These are phyloP conservation scores for Caenorhabditis panamensis DNA, from an alignment of 2,888 invertebrate genomes.

Conservation along the genomic window DNA sequence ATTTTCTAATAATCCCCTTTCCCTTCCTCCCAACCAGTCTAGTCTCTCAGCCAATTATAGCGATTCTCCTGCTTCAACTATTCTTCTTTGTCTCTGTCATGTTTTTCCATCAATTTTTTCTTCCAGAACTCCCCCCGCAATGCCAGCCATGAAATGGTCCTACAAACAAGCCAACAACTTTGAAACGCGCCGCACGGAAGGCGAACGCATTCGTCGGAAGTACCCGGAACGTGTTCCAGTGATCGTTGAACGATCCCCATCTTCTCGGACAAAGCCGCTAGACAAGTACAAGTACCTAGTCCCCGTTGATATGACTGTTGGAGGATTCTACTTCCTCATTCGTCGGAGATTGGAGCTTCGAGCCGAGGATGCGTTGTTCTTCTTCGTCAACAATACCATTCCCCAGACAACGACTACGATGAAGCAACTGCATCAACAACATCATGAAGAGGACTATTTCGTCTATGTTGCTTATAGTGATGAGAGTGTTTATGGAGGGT, in stretches of 20 bases:
- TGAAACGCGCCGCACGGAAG: background rate
- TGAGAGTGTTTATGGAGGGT: background rate
- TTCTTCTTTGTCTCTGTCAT: too few relatives aligned
- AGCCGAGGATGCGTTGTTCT: background rate
- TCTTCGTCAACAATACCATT: background rate
- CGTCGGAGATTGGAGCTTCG: background rate
- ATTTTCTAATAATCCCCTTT: too few relatives aligned
- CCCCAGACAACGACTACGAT: background rate
- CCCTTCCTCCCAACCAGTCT: too few relatives aligned
- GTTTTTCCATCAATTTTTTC: too few relatives aligned
- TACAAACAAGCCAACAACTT: background rate
- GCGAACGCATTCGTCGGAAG: background rate
- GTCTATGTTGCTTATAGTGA: background rate
- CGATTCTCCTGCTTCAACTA: too few relatives aligned
- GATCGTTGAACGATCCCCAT: background rate
- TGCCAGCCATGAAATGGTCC: background rate
- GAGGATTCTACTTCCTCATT: background rate
- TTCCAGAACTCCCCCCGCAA: too few relatives aligned
- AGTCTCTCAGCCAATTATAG: too few relatives aligned
- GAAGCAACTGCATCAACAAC: background rate
- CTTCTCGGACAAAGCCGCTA: background rate
- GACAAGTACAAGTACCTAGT: background rate
- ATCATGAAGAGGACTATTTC: background rate
- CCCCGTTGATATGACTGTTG: background rate
- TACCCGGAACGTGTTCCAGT: background rate